A percentile compares a stretch with the other conserved stretches of the same genome.
Evolutionary conservation across 2,113 vertebrate genomes (phyloP).

Genomic region (Neodontobutis hainanensis): DNA sequence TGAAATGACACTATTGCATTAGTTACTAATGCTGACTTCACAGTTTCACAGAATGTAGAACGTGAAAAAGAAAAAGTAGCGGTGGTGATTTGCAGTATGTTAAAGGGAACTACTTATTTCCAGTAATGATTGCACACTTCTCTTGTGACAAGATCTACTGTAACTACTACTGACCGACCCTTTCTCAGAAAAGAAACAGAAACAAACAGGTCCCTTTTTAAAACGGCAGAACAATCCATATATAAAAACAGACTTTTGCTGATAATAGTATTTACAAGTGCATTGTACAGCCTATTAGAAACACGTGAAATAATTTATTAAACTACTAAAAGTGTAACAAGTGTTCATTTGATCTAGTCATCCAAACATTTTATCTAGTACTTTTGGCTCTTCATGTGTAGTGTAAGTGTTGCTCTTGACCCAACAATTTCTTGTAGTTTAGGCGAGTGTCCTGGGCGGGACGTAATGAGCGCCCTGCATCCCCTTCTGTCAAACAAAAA

Average conservation of each 20-base stretch:
- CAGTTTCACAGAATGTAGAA: not conserved
- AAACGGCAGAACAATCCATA: too few species aligned
- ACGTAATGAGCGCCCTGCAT: constrained; percentile 55
- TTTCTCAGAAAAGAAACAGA: too few species aligned
- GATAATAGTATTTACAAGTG: not conserved
- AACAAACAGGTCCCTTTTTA: too few species aligned
- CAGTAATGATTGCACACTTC: not conserved
- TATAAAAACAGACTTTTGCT: not conserved
- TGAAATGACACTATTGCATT: too few species aligned
- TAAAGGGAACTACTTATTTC: not conserved
- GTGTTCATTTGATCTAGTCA: not conserved
- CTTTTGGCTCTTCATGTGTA: constrained; percentile 19
- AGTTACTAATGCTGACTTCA: too few species aligned
- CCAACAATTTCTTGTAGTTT: constrained; percentile 18
- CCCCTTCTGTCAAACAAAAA: constrained; percentile 46
- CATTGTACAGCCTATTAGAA: not conserved
- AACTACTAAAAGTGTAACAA: not conserved
- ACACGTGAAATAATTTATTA: not conserved
- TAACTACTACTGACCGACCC: not conserved
- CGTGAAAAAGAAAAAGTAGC: too few species aligned
- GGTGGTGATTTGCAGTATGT: not conserved
- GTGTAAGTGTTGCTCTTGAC: constrained; percentile 17
- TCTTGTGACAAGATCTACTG: not conserved
- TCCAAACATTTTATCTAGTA: not conserved
- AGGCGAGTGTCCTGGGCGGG: constrained; percentile 29